These are phyloP conservation scores for Prochilodus magdalenae DNA, from an alignment of 2,113 vertebrate genomes.

Conservation along the genomic window DNA sequence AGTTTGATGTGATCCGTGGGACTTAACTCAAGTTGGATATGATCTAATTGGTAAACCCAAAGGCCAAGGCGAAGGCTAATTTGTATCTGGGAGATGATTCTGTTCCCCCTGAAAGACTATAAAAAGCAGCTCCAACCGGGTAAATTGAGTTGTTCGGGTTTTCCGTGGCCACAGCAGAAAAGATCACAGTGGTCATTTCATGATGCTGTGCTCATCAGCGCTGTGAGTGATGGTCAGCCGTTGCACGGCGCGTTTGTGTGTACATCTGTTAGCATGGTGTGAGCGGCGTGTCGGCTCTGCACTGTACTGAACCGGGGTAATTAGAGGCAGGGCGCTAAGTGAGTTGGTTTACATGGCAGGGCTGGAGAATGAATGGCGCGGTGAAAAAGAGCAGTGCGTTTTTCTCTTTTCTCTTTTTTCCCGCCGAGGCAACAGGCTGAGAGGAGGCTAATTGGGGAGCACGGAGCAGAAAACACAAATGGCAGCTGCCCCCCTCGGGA, in stretches of 20 bases:
- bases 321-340: constrained; percentile 74
- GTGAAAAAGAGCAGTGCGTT: constrained; percentile 44
- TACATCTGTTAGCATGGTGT: not conserved
- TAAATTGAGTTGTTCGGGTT: too few relatives aligned
- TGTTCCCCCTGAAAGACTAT: not conserved
- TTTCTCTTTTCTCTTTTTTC: constrained; percentile 14
- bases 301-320: constrained; percentile 58
- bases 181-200: not conserved
- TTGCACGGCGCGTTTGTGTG: constrained; percentile 1
- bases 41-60: too few relatives aligned
- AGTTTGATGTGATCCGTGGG: too few relatives aligned
- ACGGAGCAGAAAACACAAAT: constrained; percentile 71
- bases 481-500: constrained; percentile 64
- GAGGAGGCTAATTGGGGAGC: constrained; percentile 76
- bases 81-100: too few relatives aligned
- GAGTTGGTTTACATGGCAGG: constrained; percentile 73
- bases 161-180: not conserved
- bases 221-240: constrained; percentile 11
- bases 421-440: constrained; percentile 72
- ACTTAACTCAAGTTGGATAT: too few relatives aligned
- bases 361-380: constrained; percentile 67
- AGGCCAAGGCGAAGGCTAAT: too few relatives aligned
- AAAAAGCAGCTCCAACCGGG: not conserved
- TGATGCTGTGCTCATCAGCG: not conserved
- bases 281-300: not conserved